These are phyloP conservation scores for Myzus persicae DNA, from an alignment of 1,140 invertebrate genomes.

Conservation along the genomic window DNA sequence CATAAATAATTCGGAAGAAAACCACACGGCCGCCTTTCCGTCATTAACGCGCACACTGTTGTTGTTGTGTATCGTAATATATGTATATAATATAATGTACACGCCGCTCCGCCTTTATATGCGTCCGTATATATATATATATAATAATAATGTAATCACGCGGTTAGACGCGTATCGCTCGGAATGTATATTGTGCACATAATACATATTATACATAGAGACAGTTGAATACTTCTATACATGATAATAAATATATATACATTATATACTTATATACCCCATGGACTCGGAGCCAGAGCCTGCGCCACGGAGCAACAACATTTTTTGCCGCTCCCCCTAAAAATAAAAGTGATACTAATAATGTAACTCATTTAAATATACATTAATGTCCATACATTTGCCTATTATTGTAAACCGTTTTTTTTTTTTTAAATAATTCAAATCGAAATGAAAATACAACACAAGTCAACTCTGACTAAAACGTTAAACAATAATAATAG, in stretches of 20 bases:
- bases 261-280: too few species aligned
- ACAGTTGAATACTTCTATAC: not conserved
- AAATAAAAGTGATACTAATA: too few species aligned
- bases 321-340: not conserved
- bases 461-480: too few species aligned
- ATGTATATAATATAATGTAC: not conserved
- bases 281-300: not conserved
- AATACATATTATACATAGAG: not conserved
- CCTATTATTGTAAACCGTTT: too few species aligned
- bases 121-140: not conserved
- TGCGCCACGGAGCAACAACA: not conserved
- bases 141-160: conserved; percentile 2
- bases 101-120: not conserved
- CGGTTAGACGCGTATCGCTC: not conserved
- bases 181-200: not conserved
- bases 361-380: too few species aligned
- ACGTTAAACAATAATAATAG: too few species aligned
- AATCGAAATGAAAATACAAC: too few species aligned
- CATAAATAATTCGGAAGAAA: conserved; percentile 49
- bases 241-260: not conserved
- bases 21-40: conserved; percentile 17
- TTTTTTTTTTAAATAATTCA: too few species aligned
- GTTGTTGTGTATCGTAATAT: not conserved
- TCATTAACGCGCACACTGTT: not conserved
- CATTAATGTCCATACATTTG: too few species aligned